Evolutionary conservation across 2,888 invertebrate species (phyloP).

Genomic region (Ormyrus pomaceus): DNA sequence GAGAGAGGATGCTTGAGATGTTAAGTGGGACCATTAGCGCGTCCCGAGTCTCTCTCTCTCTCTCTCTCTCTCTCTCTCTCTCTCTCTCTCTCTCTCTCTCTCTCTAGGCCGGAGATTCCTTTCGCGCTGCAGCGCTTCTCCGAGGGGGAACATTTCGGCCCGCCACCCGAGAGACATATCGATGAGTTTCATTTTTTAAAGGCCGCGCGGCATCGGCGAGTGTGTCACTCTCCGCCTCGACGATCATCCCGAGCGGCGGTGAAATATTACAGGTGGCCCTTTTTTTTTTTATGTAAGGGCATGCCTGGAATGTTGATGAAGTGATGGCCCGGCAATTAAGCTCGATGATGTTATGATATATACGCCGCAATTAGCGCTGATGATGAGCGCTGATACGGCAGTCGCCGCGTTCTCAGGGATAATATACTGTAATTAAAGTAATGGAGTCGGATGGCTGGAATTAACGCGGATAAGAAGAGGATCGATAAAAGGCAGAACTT

Average conservation of each 20-base stretch:
- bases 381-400: background rate
- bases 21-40: constrained; percentile 75
- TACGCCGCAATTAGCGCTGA: background rate
- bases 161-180: constrained; percentile 39
- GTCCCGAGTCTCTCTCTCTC: constrained; percentile 19
- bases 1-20: constrained; percentile 69
- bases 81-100: constrained; percentile 5
- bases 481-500: too few species aligned
- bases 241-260: constrained; percentile 4
- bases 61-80: constrained; percentile 4
- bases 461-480: too few species aligned
- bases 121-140: background rate
- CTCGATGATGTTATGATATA: background rate
- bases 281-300: background rate
- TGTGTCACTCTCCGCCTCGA: constrained; percentile 39
- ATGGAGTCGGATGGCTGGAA: background rate
- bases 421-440: too few species aligned
- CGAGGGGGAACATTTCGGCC: constrained; percentile 15
- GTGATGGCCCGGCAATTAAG: background rate
- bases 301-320: constrained; percentile 18
- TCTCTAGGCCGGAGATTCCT: background rate
- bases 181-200: constrained; percentile 51
- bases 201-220: background rate
- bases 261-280: background rate
- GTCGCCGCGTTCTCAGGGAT: background rate